Percentiles rank a stretch among this genome's conserved stretches.
Evolutionary conservation across 2,797 vertebrate species (phyloP).

Genomic region (Xenops minutus): DNA sequence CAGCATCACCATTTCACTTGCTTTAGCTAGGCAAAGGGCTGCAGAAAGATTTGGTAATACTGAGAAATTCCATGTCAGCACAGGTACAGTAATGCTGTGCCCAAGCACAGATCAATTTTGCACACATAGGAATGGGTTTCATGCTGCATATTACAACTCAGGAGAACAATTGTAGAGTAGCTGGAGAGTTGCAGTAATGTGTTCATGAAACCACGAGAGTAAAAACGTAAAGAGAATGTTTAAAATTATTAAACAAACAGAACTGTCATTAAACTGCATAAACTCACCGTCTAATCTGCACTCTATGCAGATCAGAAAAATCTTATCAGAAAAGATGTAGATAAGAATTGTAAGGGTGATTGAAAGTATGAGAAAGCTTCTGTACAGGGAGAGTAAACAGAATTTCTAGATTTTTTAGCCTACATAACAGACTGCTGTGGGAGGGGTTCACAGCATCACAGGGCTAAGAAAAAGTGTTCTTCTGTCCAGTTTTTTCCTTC

Average conservation of each 20-base stretch:
- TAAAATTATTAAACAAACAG: background rate
- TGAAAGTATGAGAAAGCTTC: background rate
- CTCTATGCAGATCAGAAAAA: no score
- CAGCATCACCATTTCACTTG: background rate
- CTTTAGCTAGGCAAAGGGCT: background rate
- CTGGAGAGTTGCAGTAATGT: background rate
- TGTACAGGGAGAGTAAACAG: background rate
- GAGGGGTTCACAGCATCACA: background rate
- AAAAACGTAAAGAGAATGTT: background rate
- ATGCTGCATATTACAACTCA: background rate
- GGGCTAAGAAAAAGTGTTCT: background rate
- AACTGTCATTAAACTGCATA: background rate
- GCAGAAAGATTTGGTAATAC: background rate
- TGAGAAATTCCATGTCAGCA: background rate
- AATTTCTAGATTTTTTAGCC: background rate
- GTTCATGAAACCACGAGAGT: background rate
- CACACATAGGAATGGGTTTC: background rate
- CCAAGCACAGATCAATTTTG: background rate
- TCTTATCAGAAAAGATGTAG: background rate
- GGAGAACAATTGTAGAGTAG: accelerated
- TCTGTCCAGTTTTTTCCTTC: background rate
- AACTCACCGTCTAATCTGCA: background rate
- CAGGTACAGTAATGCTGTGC: accelerated
- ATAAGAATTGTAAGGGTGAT: background rate
- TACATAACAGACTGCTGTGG: background rate